These are phyloP conservation scores for Gavialis gangeticus DNA, from an alignment of 2,113 vertebrate genomes.

Conservation along the genomic window DNA sequence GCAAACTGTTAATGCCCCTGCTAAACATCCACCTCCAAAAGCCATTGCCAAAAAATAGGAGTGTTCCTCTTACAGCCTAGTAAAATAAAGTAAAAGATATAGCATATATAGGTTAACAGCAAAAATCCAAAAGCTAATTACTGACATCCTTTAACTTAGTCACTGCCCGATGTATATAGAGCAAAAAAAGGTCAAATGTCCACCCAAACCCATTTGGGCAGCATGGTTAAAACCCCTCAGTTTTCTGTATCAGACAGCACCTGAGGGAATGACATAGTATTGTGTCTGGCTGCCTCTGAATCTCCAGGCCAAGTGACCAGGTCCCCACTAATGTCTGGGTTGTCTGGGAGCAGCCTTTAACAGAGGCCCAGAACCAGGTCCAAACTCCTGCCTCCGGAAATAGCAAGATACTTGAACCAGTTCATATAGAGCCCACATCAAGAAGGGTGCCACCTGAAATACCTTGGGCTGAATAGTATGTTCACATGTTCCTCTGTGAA, in stretches of 20 bases:
- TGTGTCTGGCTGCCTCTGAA: no score
- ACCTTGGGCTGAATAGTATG: neutral
- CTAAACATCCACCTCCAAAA: constrained; percentile 43
- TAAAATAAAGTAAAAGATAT: neutral
- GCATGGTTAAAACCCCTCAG: no score
- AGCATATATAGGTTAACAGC: neutral
- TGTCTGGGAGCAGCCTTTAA: no score
- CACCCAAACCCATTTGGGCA: no score
- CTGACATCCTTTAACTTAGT: neutral
- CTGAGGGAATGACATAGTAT: no score
- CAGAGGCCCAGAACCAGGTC: no score
- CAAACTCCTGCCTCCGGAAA: no score
- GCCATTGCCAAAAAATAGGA: neutral
- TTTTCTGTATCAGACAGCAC: no score
- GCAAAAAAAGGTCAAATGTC: no score
- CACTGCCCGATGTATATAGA: neutral
- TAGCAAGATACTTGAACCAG: neutral
- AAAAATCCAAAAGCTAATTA: neutral
- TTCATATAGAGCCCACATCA: neutral
- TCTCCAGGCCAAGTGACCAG: no score
- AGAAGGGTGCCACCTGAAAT: neutral
- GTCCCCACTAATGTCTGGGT: no score
- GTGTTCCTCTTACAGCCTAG: neutral
- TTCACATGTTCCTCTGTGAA: neutral
- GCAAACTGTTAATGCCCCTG: constrained; percentile 35